Percentiles rank a stretch among this genome's conserved stretches.
phyloP scores from a whole-genome alignment of 2,797 vertebrate genomes.

The Sarcoramphus papa region DNA sequence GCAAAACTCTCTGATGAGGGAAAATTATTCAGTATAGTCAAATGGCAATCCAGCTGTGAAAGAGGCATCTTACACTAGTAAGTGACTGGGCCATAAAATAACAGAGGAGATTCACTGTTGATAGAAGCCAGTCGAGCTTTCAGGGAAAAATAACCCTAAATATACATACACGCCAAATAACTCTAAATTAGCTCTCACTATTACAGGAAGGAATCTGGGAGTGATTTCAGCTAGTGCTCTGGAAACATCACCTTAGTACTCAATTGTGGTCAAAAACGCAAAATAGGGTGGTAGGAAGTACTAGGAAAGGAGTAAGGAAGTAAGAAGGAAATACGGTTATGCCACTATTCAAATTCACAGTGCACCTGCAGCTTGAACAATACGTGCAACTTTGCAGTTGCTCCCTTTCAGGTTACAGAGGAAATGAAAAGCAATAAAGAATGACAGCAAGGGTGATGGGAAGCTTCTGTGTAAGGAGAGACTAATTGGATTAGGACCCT shows the following conservation, averaged over 20 bases:
- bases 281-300: background rate
- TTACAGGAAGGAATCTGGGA: conserved; percentile 10
- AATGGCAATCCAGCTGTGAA: background rate
- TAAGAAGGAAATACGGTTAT: conserved; percentile 7
- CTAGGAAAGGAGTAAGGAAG: conserved; percentile 15
- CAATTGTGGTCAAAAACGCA: background rate
- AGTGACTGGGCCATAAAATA: background rate
- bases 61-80: background rate
- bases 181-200: background rate
- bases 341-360: background rate
- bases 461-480: background rate
- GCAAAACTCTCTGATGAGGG: background rate
- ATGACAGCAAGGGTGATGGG: background rate
- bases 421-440: conserved; percentile 5
- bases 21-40: background rate
- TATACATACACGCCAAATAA: background rate
- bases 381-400: background rate
- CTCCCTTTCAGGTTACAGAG: background rate
- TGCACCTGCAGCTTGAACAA: conserved; percentile 49
- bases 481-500: background rate
- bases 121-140: background rate
- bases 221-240: background rate
- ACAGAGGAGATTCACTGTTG: background rate
- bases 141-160: background rate
- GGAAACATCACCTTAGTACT: background rate